These are phyloP conservation scores for Chelmon rostratus DNA, from an alignment of 2,797 vertebrate species.

Conservation along the genomic window DNA sequence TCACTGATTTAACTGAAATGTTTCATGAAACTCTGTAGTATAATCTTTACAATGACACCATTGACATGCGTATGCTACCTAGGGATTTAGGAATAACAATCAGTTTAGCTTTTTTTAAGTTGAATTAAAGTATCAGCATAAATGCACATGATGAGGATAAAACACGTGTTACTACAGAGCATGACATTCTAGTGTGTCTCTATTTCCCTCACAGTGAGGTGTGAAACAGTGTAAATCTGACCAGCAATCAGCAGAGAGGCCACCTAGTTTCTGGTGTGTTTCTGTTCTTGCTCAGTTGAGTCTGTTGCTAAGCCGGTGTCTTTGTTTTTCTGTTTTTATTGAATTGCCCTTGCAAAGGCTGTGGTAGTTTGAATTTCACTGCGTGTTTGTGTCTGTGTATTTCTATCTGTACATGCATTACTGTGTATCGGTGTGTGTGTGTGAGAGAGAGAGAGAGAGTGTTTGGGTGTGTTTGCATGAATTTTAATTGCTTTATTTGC, in stretches of 20 bases:
- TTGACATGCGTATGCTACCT: background rate
- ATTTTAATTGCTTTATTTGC: slow-evolving; percentile 79
- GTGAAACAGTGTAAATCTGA: slow-evolving; percentile 11
- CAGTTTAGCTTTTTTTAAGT: background rate
- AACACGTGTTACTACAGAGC: too few species aligned
- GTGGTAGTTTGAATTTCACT: background rate
- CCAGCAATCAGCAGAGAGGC: slow-evolving; percentile 10
- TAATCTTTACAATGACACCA: background rate
- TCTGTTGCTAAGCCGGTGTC: background rate
- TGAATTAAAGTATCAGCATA: background rate
- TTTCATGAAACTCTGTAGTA: background rate
- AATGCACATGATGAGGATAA: background rate
- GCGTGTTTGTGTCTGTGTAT: background rate
- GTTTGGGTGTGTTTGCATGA: slow-evolving; percentile 50
- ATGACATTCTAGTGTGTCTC: background rate
- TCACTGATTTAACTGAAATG: background rate
- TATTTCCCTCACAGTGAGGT: background rate
- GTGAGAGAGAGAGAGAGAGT: slow-evolving; percentile 12
- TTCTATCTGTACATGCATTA: background rate
- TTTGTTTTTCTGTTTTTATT: background rate
- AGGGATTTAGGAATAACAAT: background rate
- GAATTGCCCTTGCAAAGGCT: background rate
- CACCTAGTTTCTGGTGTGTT: background rate
- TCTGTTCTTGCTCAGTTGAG: background rate
- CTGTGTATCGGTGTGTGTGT: slow-evolving; percentile 1